Evolutionary conservation across 2,797 vertebrate genomes (phyloP).

Genomic region (Crotalus adamanteus): DNA sequence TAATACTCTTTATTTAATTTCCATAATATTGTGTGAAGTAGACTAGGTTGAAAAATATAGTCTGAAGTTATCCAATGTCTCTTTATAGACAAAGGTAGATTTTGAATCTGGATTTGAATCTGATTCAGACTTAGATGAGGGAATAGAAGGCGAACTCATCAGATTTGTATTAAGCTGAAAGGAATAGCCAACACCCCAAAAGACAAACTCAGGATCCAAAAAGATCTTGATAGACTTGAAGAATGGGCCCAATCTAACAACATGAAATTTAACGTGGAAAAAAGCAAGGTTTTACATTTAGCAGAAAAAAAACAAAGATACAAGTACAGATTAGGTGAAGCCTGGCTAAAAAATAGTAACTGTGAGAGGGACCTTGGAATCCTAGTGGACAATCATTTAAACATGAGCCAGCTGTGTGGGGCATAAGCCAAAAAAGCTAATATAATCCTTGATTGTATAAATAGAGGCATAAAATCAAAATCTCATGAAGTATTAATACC

Average conservation of each 20-base stretch:
- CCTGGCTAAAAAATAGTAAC: not conserved
- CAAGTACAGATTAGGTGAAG: not conserved
- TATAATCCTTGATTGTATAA: not conserved
- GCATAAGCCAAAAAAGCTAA: not conserved
- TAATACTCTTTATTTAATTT: not conserved
- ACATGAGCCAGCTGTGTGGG: not conserved
- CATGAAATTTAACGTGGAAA: not conserved
- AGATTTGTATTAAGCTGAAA: not conserved
- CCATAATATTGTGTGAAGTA: too few species aligned
- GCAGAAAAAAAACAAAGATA: not conserved
- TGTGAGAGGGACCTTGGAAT: not conserved
- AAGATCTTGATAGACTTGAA: not conserved
- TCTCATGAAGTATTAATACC: not conserved
- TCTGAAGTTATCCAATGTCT: not conserved
- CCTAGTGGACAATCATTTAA: not conserved
- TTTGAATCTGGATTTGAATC: not conserved
- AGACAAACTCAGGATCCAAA: not conserved
- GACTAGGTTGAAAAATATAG: not conserved
- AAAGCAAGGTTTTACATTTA: not conserved
- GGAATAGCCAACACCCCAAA: not conserved
- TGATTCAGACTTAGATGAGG: not conserved
- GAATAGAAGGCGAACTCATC: not conserved
- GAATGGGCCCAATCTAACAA: not conserved
- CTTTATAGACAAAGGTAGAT: not conserved
- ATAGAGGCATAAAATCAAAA: not conserved